Conservation (phyloP, 2,113 vertebrate species). For the Pleuronectes platessa region DNA sequence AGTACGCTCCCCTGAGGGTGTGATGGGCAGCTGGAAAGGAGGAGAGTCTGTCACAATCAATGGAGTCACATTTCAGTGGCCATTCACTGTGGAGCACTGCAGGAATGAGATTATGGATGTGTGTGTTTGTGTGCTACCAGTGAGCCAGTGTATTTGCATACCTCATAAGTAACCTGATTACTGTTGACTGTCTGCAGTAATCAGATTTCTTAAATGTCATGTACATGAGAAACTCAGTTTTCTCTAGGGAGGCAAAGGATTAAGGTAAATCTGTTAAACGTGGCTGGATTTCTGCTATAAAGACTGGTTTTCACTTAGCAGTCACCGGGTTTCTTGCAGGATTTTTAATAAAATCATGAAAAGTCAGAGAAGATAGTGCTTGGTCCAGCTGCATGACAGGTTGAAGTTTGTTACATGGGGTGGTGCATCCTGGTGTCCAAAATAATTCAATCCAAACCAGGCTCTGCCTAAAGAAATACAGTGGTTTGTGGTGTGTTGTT, state of each 20-base stretch:
- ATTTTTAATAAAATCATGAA: constrained; percentile 3
- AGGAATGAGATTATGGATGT: constrained; percentile 36
- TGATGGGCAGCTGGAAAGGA: constrained; percentile 61
- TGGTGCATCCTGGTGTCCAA: constrained; percentile 24
- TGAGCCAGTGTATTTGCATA: constrained; percentile 4
- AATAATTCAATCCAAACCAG: constrained; percentile 48
- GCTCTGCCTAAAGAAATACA: not conserved
- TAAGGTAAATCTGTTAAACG: not conserved
- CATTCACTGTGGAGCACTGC: constrained; percentile 38
- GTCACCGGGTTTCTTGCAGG: not conserved
- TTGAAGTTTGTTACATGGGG: constrained; percentile 8
- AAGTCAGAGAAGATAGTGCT: not conserved
- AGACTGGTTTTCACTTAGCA: not conserved
- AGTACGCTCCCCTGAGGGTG: constrained; percentile 24
- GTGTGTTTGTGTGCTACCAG: constrained; percentile 4
- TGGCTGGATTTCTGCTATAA: not conserved
- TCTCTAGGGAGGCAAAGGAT: not conserved
- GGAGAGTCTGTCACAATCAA: constrained; percentile 62
- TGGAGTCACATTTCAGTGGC: constrained; percentile 46
- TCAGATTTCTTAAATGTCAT: constrained; percentile 11
- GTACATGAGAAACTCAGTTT: constrained; percentile 5
- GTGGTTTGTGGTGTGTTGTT: not conserved
- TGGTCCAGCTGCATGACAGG: constrained; percentile 29
- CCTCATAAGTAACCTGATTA: not conserved
- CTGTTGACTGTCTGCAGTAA: constrained; percentile 1